Base-by-base conservation (phyloP, 2,113 vertebrate genomes). In the Petaurus breviceps region DNA sequence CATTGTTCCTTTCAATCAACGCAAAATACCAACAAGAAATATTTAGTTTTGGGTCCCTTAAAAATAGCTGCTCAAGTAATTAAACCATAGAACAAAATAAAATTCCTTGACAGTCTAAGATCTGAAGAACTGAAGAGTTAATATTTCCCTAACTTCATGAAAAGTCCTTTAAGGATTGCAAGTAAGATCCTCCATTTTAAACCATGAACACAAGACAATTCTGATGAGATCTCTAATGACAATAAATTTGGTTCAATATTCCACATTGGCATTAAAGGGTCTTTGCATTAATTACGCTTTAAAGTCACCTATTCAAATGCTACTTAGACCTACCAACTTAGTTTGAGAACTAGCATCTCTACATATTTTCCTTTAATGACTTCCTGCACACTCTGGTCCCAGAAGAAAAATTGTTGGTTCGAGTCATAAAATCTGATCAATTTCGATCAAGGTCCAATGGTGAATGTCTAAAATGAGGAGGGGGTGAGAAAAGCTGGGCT, bases 291-390 rank as follows among this genome's bases (percentile, higher is more conserved):
- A 97, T 98, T 97, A 96, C 22, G 92, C 91, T 96, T 94, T 90
- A 92, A 97, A 96, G 94, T 96, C 94, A 95, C 93, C 93, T 92
- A 89, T 93, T 96, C 51, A 26, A 96, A 93, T 92, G n/a, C 90
- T 47, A 51, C 90, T 50, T 96, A 94, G 96, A 93, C 93, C 0
- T 0, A 97, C 95, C 95, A 93, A 97, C 92, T 96, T 95, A 97
- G 97, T 97, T 95, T 97, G 97, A 95, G 96, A 97, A 97, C 47
- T 61, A 96, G 90, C 96, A 97, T 95, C 97, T 97, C 97, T 97
- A 96, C 95, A 93, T 97, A 95, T 96, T 98, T 97, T 97, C 96
- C 95, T 96, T 98, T 98, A 98, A 97, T 97, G 98, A 97, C 92
- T 98, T 98, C 97, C 98, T 98, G 97, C 94, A 98, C 95, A 97